Base-by-base conservation (phyloP, 53 echinoderm and acorn worm species). In the Arbacia lixula region DNA sequence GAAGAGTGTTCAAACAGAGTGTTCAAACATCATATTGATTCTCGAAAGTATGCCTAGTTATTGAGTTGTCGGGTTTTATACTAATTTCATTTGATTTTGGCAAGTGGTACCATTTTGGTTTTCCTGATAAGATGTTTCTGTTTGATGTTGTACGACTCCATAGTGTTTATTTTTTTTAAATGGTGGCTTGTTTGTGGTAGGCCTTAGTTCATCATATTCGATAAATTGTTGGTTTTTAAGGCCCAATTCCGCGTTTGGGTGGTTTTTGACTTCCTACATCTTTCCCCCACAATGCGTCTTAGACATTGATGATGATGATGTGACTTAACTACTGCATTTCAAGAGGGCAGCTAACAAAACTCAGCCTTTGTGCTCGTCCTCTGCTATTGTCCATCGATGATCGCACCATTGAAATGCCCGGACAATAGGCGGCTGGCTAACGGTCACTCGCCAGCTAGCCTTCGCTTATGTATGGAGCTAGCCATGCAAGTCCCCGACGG, bases 281-380 rank as follows among this genome's bases (percentile, higher is more conserved):
- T 71, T 16, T 42, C 26, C 5, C 42, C 25, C 71, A 36, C 39
- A 25, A 40, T 6, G 17, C 14, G 30, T 24, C 50, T 72, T 6
- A 29, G 52, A 72, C 72, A 31, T 26, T 33, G 21, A 76, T 76
- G 37, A 71, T 71, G 50, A 76, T 56, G 72, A 50, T 76, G 76
- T 76, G 76, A 76, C 76, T 55, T 76, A 55, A 56, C 55, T 53
- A 53, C 38, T 55, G 55, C 55, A 20, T 17, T 20, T 5, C 32
- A 26, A 76, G 24, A 24, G 55, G 22, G 57, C 51, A 11, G 31
- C 32, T 17, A 56, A 76, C 76, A 76, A 76, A 8, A 16, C 55
- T 27, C 27, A 49, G 43, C 46, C 8, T 46, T 22, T 38, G 40
- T n/a, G 22, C 25, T 46, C 24, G 27, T 31, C 42, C 29, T 12